phyloP scores from a whole-genome alignment of 2,888 invertebrate species.

The Epinotia ramella region DNA sequence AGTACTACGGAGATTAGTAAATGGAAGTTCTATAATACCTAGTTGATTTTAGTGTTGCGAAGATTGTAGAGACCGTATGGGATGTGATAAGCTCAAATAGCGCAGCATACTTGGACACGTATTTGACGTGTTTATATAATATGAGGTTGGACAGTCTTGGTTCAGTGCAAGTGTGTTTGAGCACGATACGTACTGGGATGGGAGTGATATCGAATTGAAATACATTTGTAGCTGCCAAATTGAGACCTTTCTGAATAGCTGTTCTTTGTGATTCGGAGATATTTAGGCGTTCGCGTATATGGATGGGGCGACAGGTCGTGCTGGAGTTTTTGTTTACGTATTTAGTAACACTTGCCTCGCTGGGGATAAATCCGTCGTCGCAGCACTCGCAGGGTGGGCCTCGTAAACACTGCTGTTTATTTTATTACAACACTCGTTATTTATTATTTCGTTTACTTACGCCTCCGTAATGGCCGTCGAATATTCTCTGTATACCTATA shows the following conservation, averaged over 20 bases:
- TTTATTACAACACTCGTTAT: conserved; percentile 60
- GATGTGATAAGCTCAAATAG: neutral
- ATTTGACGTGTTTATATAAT: neutral
- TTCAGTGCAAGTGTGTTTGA: too few species aligned
- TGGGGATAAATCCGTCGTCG: conserved; percentile 69
- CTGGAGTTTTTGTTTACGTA: conserved; percentile 53
- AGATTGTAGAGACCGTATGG: neutral
- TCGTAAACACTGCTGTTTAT: conserved; percentile 70
- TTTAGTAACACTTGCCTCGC: conserved; percentile 55
- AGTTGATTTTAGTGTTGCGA: neutral
- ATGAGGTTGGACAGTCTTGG: neutral
- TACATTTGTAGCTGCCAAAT: neutral
- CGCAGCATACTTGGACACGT: neutral
- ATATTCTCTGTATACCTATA: conserved; percentile 41
- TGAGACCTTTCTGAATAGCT: neutral
- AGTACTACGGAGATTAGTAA: neutral
- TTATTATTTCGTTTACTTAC: conserved; percentile 47
- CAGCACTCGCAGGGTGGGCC: conserved; percentile 55
- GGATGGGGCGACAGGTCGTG: conserved; percentile 68
- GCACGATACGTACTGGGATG: neutral
- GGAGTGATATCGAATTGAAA: neutral
- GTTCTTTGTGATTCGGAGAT: conserved; percentile 17
- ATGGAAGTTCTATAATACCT: neutral
- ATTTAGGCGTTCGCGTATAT: conserved; percentile 62
- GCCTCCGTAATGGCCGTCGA: conserved; percentile 40